These are phyloP conservation scores for Leiothrix lutea DNA, from an alignment of 2,113 vertebrate species.

Conservation along the genomic window DNA sequence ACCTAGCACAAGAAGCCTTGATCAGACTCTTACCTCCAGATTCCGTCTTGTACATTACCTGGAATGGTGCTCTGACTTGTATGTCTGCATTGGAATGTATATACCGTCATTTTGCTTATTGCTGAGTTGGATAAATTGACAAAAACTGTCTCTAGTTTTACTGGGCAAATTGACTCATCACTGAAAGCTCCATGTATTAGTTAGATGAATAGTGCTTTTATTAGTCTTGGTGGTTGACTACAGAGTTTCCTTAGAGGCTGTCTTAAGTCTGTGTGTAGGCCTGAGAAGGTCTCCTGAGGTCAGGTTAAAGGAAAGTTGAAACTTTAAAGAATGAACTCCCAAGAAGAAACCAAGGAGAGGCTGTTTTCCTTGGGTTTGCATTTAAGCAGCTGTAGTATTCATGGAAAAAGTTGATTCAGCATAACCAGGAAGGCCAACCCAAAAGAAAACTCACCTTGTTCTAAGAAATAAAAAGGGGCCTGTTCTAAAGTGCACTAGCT, in stretches of 20 bases:
- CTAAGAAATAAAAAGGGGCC: not conserved
- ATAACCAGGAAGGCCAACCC: not conserved
- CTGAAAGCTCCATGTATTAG: not conserved
- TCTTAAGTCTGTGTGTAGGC: not conserved
- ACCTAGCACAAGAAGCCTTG: not conserved
- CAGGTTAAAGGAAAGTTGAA: not conserved
- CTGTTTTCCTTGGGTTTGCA: not conserved
- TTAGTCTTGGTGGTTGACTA: not conserved
- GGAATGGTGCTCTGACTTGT: not conserved
- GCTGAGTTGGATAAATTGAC: not conserved
- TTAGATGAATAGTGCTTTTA: conserved; percentile 38
- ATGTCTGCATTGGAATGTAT: not conserved
- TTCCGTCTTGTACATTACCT: not conserved
- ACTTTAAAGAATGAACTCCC: not conserved
- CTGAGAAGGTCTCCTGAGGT: conserved; percentile 32
- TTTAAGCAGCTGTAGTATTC: not conserved
- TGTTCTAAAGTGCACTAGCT: not conserved
- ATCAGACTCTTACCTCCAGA: not conserved
- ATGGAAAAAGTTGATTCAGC: not conserved
- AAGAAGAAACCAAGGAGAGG: not conserved
- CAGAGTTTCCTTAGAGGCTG: not conserved
- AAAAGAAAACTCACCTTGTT: not conserved
- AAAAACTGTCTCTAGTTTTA: not conserved
- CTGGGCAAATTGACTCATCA: conserved; percentile 21
- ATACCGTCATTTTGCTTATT: not conserved